These are phyloP conservation scores for Pelecanoides urinatrix DNA, from an alignment of 2,113 vertebrate genomes.

Conservation along the genomic window DNA sequence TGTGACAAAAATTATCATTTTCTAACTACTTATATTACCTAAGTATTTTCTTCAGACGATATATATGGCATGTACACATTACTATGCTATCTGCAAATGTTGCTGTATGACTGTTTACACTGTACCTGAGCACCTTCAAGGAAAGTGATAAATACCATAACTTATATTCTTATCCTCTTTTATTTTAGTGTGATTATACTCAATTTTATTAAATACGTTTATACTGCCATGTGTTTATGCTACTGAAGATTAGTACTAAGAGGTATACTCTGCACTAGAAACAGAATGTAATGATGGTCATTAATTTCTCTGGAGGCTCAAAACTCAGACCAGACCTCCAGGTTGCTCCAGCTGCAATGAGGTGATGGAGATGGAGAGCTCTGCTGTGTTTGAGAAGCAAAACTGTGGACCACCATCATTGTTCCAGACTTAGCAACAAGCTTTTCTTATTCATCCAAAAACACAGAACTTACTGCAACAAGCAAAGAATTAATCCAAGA, in stretches of 20 bases:
- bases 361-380: not conserved
- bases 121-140: not conserved
- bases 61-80: not conserved
- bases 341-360: not conserved
- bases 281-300: not conserved
- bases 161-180: not conserved
- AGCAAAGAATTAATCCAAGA: not conserved
- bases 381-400: not conserved
- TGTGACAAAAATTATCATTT: not conserved
- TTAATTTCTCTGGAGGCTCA: not conserved
- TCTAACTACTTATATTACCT: not conserved
- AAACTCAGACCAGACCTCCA: not conserved
- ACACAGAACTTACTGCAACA: not conserved
- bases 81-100: not conserved
- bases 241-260: not conserved
- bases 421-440: not conserved
- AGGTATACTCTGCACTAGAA: not conserved
- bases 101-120: not conserved
- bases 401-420: not conserved
- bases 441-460: not conserved
- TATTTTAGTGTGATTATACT: not conserved
- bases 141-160: not conserved
- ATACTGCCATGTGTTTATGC: not conserved
- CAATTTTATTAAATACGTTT: not conserved
- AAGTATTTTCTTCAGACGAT: not conserved